Conservation (phyloP, 2,113 vertebrate genomes). For the Syngnathoides biaculeatus region DNA sequence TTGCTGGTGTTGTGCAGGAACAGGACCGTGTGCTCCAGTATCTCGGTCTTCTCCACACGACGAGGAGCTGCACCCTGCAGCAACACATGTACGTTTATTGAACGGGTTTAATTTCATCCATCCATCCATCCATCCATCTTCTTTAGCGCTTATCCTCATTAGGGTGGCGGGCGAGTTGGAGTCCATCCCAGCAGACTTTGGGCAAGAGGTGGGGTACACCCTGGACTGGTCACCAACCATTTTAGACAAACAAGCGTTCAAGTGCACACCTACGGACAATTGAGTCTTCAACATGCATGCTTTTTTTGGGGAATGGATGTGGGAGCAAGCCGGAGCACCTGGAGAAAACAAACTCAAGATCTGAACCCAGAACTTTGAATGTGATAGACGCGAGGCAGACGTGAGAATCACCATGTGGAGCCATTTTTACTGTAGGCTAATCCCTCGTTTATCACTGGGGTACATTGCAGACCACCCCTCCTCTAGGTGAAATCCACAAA, state of each 20-base stretch:
- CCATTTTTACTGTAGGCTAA: too few species aligned
- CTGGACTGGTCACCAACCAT: too few species aligned
- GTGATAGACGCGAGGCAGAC: not conserved
- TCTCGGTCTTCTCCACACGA: conserved; percentile 8
- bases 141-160: too few species aligned
- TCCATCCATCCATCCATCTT: too few species aligned
- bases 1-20: conserved; percentile 5
- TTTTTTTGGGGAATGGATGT: not conserved
- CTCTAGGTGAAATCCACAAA: too few species aligned
- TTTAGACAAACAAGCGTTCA: not conserved
- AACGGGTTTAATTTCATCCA: not conserved
- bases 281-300: not conserved
- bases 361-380: not conserved
- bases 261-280: not conserved
- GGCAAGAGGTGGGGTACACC: not conserved
- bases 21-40: conserved; percentile 7
- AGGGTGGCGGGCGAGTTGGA: too few species aligned
- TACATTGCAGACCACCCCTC: too few species aligned
- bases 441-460: too few species aligned
- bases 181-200: not conserved
- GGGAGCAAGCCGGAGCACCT: too few species aligned
- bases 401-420: not conserved
- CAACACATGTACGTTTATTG: not conserved
- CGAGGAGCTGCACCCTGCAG: not conserved
- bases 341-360: not conserved